Evolutionary conservation across 2,888 invertebrate genomes (phyloP).

Genomic region (Agrochola macilenta): DNA sequence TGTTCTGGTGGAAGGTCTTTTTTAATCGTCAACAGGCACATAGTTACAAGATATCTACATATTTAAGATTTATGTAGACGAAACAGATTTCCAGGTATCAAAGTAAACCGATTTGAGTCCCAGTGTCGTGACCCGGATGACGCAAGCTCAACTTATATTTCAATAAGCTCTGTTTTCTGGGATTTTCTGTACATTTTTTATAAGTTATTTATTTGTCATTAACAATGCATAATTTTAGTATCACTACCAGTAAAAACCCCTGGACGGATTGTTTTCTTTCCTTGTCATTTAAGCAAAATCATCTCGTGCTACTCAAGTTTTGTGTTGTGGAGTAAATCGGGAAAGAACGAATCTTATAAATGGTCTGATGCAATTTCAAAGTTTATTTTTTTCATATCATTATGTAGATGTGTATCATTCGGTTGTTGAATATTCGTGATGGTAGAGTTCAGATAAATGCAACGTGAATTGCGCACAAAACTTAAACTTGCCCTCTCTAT

Average conservation of each 20-base stretch:
- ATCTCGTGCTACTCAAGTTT: neutral
- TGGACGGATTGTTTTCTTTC: neutral
- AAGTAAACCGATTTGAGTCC: conserved; percentile 46
- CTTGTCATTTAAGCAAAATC: neutral
- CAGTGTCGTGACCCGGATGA: conserved; percentile 73
- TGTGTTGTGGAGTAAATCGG: neutral
- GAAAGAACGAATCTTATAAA: neutral
- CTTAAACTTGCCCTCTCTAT: neutral
- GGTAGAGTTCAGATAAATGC: neutral
- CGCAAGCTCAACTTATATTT: conserved; percentile 70
- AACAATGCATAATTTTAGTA: conserved; percentile 3
- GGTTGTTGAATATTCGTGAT: neutral
- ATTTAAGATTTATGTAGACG: conserved; percentile 39
- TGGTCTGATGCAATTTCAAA: neutral
- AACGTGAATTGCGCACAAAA: neutral
- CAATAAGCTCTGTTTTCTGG: conserved; percentile 59
- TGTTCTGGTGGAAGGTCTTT: conserved; percentile 81
- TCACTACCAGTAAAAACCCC: conserved; percentile 19
- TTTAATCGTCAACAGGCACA: conserved; percentile 72
- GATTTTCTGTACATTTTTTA: conserved; percentile 26
- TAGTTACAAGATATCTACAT: conserved; percentile 33
- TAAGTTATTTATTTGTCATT: neutral
- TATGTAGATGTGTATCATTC: neutral
- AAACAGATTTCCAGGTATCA: conserved; percentile 41
- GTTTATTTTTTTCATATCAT: conserved; percentile 1